A percentile compares a stretch with the other conserved stretches of the same genome.
These are phyloP conservation scores for Phaenicophaeus curvirostris DNA, from an alignment of 2,797 vertebrate genomes.

Conservation along the genomic window DNA sequence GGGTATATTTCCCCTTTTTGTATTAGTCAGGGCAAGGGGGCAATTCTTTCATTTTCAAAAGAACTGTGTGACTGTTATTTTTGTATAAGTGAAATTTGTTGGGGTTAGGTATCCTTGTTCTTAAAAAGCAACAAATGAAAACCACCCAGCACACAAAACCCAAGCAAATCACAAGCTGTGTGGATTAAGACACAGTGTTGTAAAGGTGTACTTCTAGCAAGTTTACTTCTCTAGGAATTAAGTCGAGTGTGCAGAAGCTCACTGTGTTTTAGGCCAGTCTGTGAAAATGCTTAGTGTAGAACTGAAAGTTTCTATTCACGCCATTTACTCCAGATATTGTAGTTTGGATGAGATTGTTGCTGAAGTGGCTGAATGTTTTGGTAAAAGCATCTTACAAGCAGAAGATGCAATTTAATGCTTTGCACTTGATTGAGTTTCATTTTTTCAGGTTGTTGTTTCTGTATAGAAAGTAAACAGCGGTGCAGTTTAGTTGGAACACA, in stretches of 20 bases:
- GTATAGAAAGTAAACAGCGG: neutral
- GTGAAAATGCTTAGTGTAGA: constrained; percentile 38
- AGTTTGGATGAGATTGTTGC: constrained; percentile 41
- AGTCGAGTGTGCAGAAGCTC: neutral
- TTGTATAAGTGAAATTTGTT: neutral
- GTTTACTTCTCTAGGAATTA: constrained; percentile 27
- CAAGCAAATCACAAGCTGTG: neutral
- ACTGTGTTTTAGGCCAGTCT: constrained; percentile 46
- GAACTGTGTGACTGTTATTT: neutral
- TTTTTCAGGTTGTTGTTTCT: constrained; percentile 39
- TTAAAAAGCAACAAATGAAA: neutral
- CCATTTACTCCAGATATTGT: constrained; percentile 64
- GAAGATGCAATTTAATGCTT: constrained; percentile 59
- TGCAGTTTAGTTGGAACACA: constrained; percentile 22
- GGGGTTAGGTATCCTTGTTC: neutral
- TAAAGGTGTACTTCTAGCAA: neutral
- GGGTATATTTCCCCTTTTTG: neutral
- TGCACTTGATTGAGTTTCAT: constrained; percentile 51
- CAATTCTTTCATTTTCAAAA: neutral
- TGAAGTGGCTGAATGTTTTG: constrained; percentile 62
- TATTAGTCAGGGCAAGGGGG: neutral
- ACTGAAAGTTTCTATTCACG: constrained; percentile 61
- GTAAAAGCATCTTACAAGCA: constrained; percentile 50
- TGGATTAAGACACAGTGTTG: neutral
- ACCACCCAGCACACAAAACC: neutral